These are phyloP conservation scores for Pyrrhia umbra DNA, from an alignment of 2,888 invertebrate species.

Conservation along the genomic window DNA sequence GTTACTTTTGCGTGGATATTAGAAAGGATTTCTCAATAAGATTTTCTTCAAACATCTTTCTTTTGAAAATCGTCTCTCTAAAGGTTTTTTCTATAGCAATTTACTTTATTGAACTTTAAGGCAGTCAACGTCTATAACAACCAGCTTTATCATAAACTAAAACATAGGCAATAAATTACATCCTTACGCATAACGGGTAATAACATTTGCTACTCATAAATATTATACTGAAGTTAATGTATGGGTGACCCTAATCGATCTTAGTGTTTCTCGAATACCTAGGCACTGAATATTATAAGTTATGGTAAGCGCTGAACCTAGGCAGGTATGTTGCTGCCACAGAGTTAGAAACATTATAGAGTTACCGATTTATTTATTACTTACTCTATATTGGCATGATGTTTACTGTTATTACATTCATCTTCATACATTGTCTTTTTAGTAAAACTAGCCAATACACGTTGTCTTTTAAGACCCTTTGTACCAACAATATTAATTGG, in stretches of 20 bases:
- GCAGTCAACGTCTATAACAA: background rate
- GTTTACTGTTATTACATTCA: too few relatives aligned
- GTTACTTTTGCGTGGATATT: too few relatives aligned
- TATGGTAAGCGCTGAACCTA: background rate
- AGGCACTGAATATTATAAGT: constrained; percentile 1
- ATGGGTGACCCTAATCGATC: constrained; percentile 46
- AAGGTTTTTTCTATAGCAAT: background rate
- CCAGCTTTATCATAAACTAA: background rate
- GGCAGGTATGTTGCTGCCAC: background rate
- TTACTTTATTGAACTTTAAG: background rate
- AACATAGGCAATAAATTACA: constrained; percentile 1
- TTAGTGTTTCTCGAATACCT: constrained; percentile 12
- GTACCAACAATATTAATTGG: too few relatives aligned
- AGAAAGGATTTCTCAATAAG: background rate
- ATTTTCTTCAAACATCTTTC: background rate
- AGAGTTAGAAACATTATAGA: background rate
- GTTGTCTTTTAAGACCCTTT: too few relatives aligned
- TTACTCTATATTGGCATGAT: too few relatives aligned
- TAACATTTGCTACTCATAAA: constrained; percentile 30
- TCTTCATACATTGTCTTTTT: too few relatives aligned
- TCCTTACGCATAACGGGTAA: constrained; percentile 2
- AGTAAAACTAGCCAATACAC: too few relatives aligned
- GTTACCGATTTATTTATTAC: too few relatives aligned
- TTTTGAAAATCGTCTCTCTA: background rate
- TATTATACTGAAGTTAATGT: constrained; percentile 31